Conservation (phyloP, 2,888 invertebrate genomes). For the Zaprionus bogoriensis region DNA sequence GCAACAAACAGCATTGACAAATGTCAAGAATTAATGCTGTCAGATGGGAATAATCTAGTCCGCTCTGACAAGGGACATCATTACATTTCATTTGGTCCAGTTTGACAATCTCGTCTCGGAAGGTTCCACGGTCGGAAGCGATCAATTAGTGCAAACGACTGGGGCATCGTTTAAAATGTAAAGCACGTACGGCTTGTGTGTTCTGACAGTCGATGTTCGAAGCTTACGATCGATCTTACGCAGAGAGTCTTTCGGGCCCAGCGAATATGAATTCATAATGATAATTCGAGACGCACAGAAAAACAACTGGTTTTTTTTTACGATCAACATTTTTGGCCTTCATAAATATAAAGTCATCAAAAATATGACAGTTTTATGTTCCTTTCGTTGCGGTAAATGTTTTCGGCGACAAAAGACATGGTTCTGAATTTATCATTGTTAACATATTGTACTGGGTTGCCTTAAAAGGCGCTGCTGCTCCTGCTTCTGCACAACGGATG, state of each 20-base stretch:
- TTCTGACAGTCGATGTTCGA: constrained; percentile 71
- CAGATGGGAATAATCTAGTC: constrained; percentile 62
- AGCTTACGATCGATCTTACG: constrained; percentile 25
- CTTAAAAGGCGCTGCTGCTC: constrained; percentile 39
- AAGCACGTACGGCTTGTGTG: constrained; percentile 82
- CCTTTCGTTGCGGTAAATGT: constrained; percentile 74
- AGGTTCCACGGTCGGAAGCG: constrained; percentile 69
- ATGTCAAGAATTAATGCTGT: constrained; percentile 43
- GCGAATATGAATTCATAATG: constrained; percentile 74
- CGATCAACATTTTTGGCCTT: constrained; percentile 69
- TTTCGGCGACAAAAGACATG: constrained; percentile 75
- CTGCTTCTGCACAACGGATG: constrained; percentile 21
- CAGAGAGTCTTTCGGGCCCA: constrained; percentile 27
- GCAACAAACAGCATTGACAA: constrained; percentile 54
- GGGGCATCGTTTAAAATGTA: constrained; percentile 80
- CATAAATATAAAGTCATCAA: constrained; percentile 80
- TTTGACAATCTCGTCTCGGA: constrained; percentile 46
- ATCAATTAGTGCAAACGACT: constrained; percentile 81
- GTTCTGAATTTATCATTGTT: constrained; percentile 70
- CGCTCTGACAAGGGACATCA: constrained; percentile 62
- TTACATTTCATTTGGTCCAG: constrained; percentile 64
- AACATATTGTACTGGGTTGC: constrained; percentile 57
- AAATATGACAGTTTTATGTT: constrained; percentile 79
- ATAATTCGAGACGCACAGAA: constrained; percentile 49
- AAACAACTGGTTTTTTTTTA: constrained; percentile 51